Evolutionary conservation across 2,113 vertebrate genomes (phyloP).

Genomic region (pig (Sus scrofa)): DNA sequence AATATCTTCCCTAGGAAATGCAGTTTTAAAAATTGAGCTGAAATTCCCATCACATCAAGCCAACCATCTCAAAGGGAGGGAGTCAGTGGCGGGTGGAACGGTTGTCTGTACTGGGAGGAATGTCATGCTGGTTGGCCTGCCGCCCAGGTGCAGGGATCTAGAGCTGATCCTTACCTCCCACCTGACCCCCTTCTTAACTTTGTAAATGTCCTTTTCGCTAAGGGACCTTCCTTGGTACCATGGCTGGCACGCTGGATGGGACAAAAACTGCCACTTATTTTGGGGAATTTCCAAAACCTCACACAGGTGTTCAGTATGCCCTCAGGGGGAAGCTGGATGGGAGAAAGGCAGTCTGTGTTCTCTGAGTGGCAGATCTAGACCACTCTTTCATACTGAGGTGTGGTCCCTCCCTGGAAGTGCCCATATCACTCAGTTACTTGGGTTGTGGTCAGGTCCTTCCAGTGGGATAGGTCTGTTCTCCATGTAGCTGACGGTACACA

Average conservation of each 20-base stretch:
- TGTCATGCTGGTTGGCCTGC: too few relatives aligned
- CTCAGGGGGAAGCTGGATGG: fast-evolving
- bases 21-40: background rate
- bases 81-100: too few relatives aligned
- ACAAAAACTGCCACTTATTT: background rate
- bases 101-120: fast-evolving
- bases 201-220: background rate
- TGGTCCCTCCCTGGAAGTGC: background rate
- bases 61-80: fast-evolving
- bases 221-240: background rate
- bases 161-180: background rate
- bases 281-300: background rate
- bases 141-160: fast-evolving
- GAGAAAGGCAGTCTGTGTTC: background rate
- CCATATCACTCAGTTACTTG: fast-evolving
- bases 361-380: too few relatives aligned
- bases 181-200: fast-evolving
- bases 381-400: too few relatives aligned
- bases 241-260: background rate
- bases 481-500: fast-evolving
- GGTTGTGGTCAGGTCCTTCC: background rate
- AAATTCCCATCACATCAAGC: background rate
- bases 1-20: background rate
- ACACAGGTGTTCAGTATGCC: background rate
- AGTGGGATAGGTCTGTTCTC: fast-evolving